Conservation (phyloP, 2,113 vertebrate species). For the Myanophis thanlyinensis region DNA sequence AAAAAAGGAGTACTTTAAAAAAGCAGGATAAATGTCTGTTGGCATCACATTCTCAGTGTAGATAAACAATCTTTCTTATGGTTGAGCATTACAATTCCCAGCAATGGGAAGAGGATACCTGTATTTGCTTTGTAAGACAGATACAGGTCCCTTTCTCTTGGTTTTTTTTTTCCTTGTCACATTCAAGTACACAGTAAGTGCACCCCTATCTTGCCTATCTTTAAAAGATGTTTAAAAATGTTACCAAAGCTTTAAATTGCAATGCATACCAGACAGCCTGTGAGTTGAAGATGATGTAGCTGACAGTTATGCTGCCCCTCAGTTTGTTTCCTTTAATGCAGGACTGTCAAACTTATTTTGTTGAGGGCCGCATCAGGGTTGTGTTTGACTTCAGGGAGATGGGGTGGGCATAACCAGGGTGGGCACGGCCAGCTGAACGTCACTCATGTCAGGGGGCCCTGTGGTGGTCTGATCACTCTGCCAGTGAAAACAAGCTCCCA, state of each 20-base stretch:
- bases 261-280: background rate
- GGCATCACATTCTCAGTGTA: background rate
- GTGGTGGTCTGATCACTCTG: no score
- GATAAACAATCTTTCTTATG: background rate
- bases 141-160: background rate
- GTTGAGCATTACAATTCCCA: slow-evolving; percentile 10
- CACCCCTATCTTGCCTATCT: background rate
- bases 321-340: background rate
- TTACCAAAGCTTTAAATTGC: background rate
- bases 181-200: slow-evolving; percentile 15
- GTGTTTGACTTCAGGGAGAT: no score
- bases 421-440: no score
- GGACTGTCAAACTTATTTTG: no score
- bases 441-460: no score
- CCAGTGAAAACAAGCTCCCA: no score
- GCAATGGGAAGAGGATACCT: background rate
- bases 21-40: slow-evolving; percentile 15
- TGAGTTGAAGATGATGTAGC: background rate
- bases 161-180: slow-evolving; percentile 5
- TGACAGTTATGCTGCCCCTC: background rate
- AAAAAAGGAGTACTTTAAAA: background rate
- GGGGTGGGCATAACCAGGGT: no score
- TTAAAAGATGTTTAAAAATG: background rate
- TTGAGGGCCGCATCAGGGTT: no score
- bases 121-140: background rate